Conservation (phyloP, 2,888 invertebrate species). For the Calliopum simillimum region DNA sequence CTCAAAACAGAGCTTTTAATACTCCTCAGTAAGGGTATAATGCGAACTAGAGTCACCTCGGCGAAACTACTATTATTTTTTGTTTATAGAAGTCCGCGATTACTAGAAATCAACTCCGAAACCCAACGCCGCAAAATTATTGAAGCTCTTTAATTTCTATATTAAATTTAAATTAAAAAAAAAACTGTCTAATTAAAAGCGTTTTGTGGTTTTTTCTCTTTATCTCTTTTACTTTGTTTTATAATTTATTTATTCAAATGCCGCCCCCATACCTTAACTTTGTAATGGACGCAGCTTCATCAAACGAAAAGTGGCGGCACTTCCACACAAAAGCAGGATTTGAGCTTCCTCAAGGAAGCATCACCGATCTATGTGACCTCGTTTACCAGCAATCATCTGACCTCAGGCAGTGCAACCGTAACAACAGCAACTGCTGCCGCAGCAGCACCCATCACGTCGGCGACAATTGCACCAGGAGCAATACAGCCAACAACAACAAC, state of each 20-base stretch:
- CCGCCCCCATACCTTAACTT: background rate
- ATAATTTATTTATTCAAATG: background rate
- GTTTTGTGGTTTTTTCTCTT: background rate
- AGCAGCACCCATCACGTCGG: conserved; percentile 62
- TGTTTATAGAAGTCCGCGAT: too few relatives aligned
- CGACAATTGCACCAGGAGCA: conserved; percentile 49
- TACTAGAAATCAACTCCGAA: too few relatives aligned
- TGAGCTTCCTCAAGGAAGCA: conserved; percentile 85
- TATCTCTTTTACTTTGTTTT: conserved; percentile 4
- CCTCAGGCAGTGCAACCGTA: conserved; percentile 69
- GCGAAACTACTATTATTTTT: too few relatives aligned
- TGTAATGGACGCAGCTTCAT: conserved; percentile 51
- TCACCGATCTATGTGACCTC: conserved; percentile 88
- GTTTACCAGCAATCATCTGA: conserved; percentile 71
- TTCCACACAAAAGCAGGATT: conserved; percentile 69
- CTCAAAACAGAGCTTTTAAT: too few relatives aligned
- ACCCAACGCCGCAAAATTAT: too few relatives aligned
- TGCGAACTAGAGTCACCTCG: too few relatives aligned
- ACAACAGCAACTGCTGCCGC: conserved; percentile 66
- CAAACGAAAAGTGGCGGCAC: conserved; percentile 67
- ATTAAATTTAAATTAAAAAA: too few relatives aligned
- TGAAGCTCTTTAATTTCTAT: too few relatives aligned
- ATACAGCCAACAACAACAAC: conserved; percentile 42
- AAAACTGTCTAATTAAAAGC: conserved; percentile 1
- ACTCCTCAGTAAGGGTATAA: too few relatives aligned